A percentile compares a stretch with the other conserved stretches of the same genome.
Conservation (phyloP, 2,113 vertebrate genomes). For the Aviceda subcristata region DNA sequence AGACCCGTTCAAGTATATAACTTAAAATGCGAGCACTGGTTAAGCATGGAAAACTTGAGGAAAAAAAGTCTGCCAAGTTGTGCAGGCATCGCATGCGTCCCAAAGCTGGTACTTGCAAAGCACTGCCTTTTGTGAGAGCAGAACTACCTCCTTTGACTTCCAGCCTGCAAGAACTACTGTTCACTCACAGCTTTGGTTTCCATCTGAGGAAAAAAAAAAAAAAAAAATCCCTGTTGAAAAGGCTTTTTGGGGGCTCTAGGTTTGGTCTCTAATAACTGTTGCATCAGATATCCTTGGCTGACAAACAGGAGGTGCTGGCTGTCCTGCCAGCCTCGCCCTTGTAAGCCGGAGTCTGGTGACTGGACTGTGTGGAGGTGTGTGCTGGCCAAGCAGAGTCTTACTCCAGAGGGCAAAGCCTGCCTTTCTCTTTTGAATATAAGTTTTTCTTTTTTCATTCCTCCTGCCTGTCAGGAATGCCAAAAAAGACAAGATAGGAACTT, state of each 20-base stretch:
- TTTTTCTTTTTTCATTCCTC: not conserved
- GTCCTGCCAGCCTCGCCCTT: accelerated
- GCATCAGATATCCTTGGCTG: not conserved
- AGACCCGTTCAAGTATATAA: accelerated
- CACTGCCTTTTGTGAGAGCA: not conserved
- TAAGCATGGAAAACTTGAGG: not conserved
- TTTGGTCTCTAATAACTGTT: not conserved
- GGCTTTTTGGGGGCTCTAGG: not conserved
- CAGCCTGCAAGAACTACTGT: not conserved
- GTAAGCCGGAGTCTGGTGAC: accelerated
- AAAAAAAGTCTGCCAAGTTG: not conserved
- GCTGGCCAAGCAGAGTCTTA: not conserved
- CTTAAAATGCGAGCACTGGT: not conserved
- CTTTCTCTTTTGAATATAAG: not conserved
- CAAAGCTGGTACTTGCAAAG: not conserved
- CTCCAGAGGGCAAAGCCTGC: not conserved
- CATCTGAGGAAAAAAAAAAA: too few relatives aligned
- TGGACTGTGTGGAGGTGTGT: accelerated
- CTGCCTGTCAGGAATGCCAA: not conserved
- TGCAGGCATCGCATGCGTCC: accelerated
- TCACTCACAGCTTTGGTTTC: not conserved
- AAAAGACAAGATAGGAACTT: not conserved
- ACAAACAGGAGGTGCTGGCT: not conserved
- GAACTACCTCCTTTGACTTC: not conserved
- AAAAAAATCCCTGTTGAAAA: not conserved